Evolutionary conservation across 2,888 invertebrate genomes (phyloP).

Genomic region (Thera obeliscata): DNA sequence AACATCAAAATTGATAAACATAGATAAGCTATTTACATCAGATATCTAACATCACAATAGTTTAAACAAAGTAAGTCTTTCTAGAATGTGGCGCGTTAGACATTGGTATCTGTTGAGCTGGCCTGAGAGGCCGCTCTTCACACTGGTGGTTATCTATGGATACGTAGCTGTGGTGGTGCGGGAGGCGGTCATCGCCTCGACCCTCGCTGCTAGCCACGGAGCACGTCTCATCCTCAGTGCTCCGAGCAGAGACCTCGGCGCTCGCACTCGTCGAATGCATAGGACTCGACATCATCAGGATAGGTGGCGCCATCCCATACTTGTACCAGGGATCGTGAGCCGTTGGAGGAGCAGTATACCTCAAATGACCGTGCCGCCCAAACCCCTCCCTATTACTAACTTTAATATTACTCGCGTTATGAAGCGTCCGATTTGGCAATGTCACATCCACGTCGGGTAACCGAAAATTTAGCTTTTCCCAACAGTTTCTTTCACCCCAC

Average conservation of each 20-base stretch:
- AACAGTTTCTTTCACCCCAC: conserved; percentile 93
- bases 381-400: conserved; percentile 78
- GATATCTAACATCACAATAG: conserved; percentile 45
- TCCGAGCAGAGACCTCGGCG: conserved; percentile 86
- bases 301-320: conserved; percentile 80
- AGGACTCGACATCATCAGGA: conserved; percentile 85
- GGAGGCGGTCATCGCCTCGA: conserved; percentile 79
- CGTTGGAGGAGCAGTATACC: conserved; percentile 82
- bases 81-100: conserved; percentile 76
- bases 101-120: conserved; percentile 79
- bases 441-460: conserved; percentile 90
- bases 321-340: conserved; percentile 83
- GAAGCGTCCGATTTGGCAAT: conserved; percentile 84
- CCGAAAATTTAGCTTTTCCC: conserved; percentile 93
- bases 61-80: conserved; percentile 82
- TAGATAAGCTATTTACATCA: conserved; percentile 51
- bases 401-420: conserved; percentile 79
- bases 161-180: conserved; percentile 85
- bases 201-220: conserved; percentile 84
- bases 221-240: conserved; percentile 87
- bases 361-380: conserved; percentile 78
- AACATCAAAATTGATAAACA: conserved; percentile 38
- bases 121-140: conserved; percentile 79
- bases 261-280: conserved; percentile 85
- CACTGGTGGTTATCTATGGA: conserved; percentile 82